phyloP scores from a whole-genome alignment of 2,797 vertebrate genomes.

The Bradypodion pumilum region DNA sequence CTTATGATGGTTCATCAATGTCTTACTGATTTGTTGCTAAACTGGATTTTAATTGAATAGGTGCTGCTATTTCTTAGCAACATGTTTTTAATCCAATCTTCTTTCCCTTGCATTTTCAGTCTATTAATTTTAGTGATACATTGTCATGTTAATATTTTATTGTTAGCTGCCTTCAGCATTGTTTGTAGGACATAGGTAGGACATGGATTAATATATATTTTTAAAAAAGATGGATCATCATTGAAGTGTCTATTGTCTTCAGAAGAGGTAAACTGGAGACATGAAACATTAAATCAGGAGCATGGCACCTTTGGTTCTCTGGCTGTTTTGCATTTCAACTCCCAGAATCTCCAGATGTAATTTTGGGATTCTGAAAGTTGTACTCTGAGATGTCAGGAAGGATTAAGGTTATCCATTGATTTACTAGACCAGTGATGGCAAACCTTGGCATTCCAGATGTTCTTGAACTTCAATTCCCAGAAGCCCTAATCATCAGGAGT shows the following conservation, averaged over 20 bases:
- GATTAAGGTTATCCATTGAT: too few relatives aligned
- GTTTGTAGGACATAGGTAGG: background rate
- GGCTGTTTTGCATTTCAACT: background rate
- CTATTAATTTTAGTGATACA: background rate
- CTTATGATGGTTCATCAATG: background rate
- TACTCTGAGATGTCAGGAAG: too few relatives aligned
- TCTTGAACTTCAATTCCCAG: too few relatives aligned
- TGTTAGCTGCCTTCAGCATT: background rate
- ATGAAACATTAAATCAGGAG: background rate
- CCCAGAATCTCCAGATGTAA: too few relatives aligned
- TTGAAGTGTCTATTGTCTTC: background rate
- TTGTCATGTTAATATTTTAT: background rate
- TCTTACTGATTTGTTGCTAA: background rate
- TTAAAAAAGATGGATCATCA: background rate
- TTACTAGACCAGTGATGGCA: too few relatives aligned
- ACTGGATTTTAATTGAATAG: background rate
- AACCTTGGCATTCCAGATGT: too few relatives aligned
- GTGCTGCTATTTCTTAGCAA: background rate
- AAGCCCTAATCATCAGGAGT: too few relatives aligned
- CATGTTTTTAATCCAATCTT: background rate
- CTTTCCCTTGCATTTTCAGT: background rate
- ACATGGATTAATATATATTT: background rate
- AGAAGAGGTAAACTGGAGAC: background rate
- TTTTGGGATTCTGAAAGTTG: too few relatives aligned
- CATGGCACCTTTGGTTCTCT: background rate